Evolutionary conservation across 2,113 vertebrate species (phyloP), one percentile per base, ranked within the genome.

Genomic region (Planiliza haematocheilus): DNA sequence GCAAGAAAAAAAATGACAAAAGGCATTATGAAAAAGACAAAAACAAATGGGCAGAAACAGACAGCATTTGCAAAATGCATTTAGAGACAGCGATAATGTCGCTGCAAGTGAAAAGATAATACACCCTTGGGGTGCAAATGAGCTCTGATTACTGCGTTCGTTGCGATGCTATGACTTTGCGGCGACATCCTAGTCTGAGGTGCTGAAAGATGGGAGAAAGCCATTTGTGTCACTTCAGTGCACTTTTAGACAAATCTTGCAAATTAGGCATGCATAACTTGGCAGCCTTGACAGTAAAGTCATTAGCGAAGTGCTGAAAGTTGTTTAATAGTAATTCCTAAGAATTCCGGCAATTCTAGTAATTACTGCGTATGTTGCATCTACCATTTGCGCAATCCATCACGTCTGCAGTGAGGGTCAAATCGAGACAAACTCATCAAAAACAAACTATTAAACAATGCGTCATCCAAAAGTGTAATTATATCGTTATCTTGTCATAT

Each of bases 161-260:
- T 51, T 58, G 70, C 42, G 56, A 79, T 39, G 16, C 8, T 43
- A 21, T 70, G 69, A 79, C 49, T 78, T 77, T 80, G 73, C 37
- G 39, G 60, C 70, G 75, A 60, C 65, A 82, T 78, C 43, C 10
- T 36, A 34, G 18, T 2, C 14, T 18, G 50, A 66, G 56, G 49
- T 77, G 72, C 13, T 78, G 51, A 79, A 46, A 76, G 51, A 82
- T 71, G 48, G 10, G 30, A 65, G 56, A 34, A 62, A 70, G 10
- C 51, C 14, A 52, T 45, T 49, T 46, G 56, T 77, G 77, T 67
- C 17, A 52, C 37, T 80, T 84, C 48, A 74, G 77, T 74, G 63
- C 37, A 57, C 46, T 59, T 79, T 58, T 62, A 58, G 39, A 67
- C 55, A 78, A 46, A 62, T 53, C 37, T 66, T 17, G 65, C 59